Base-by-base conservation (phyloP, 2,888 invertebrate genomes). In the Tanypteryx hageni region DNA sequence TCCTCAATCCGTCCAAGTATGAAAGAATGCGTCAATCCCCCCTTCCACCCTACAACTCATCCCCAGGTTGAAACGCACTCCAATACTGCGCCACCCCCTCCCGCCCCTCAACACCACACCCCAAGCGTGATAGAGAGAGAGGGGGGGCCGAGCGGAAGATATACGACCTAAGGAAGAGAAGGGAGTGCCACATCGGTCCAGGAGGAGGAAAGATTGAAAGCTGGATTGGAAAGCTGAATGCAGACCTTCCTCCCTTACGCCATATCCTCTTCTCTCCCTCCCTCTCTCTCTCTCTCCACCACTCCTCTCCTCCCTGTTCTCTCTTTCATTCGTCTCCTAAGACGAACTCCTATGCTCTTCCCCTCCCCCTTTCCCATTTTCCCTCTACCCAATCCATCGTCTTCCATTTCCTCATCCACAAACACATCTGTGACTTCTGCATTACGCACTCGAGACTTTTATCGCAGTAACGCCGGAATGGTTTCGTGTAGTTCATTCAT, bases 1-100 rank as follows among this genome's bases (percentile, higher is more conserved):
- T 57, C 83, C 83, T 89, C 89, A 64, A 89, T 89, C 89, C 89
- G 64, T 89, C 89, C 89, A 44, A 89, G 89, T 89, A 89, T 89
- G 89, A 89, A 89, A 89, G 89, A 89, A 89, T 89, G 89, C 89
- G 83, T 83, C 83, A 83, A 83, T 57, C 83, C 8, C n/a, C 0
- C n/a, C 82, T 13, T 2, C 14, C 44, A 27, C 31, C 16, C 16
- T 56, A 44, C n/a, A 9, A 9, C 83, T n/a, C 56, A 18, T 14
- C 13, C 7, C 18, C 56, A 44, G 44, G 44, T 5, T 5, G 3
- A 44, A 44, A 44, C 44, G 22, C 76, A 76, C 27, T 76, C 64
- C 64, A 22, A 27, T 18, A 31, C 31, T 44, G n/a, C 44, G 16
- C 18, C 5, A 44, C 18, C 86, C 16, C 86, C 18, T 27, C 59